phyloP scores from a whole-genome alignment of 2,797 vertebrate species.

The Xiphophorus birchmanni region DNA sequence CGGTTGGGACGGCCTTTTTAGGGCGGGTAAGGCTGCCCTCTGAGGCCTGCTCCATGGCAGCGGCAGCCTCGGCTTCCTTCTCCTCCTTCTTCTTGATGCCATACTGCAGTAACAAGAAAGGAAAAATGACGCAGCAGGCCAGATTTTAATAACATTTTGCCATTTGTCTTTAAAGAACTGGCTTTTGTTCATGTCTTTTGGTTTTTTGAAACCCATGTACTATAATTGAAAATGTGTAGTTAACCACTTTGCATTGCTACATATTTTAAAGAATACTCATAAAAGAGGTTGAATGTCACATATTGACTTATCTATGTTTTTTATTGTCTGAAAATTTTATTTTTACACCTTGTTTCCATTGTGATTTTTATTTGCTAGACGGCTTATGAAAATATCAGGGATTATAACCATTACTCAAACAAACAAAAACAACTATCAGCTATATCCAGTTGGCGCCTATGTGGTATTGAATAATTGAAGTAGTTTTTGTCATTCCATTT shows the following conservation, averaged over 20 bases:
- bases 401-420: not conserved
- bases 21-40: constrained; percentile 96
- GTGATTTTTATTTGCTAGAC: not conserved
- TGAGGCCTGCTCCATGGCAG: constrained; percentile 92
- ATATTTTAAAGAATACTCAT: not conserved
- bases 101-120: constrained; percentile 58
- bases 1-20: constrained; percentile 94
- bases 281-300: not conserved
- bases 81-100: constrained; percentile 91
- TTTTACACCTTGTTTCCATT: not conserved
- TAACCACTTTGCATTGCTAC: not conserved
- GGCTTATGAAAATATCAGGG: not conserved
- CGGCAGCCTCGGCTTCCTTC: constrained; percentile 95
- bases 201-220: not conserved
- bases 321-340: not conserved
- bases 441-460: not conserved
- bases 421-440: not conserved
- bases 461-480: not conserved
- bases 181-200: not conserved
- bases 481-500: not conserved
- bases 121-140: not conserved
- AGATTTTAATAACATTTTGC: not conserved
- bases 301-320: not conserved
- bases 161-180: not conserved
- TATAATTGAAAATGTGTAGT: not conserved